Conservation (phyloP, 2,797 vertebrate species). For the Liparis tanakae region DNA sequence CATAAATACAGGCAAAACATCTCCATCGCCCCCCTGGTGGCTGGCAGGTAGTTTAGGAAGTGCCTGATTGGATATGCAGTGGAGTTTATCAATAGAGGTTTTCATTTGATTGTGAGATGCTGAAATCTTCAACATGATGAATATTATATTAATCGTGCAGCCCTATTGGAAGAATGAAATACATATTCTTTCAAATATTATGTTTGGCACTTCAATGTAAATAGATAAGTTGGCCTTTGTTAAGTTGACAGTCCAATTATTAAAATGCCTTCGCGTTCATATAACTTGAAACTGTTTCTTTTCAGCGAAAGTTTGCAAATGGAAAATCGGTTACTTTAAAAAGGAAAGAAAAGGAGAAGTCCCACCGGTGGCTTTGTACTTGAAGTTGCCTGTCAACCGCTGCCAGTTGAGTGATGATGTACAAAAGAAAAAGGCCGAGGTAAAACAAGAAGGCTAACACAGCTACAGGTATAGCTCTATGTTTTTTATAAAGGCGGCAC, state of each 20-base stretch:
- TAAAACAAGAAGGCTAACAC: conserved; percentile 8
- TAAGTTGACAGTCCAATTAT: conserved; percentile 11
- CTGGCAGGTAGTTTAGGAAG: neutral
- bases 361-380: neutral
- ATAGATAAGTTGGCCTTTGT: neutral
- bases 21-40: too few relatives aligned
- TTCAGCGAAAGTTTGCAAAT: conserved; percentile 6
- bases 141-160: neutral
- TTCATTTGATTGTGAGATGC: neutral
- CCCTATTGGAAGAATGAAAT: neutral
- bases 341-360: neutral
- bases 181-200: neutral
- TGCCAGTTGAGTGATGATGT: conserved; percentile 20
- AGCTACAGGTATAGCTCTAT: conserved; percentile 2
- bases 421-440: neutral
- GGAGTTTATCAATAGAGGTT: neutral
- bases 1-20: too few relatives aligned
- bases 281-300: neutral
- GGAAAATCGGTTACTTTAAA: neutral
- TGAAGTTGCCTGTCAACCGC: conserved; percentile 7
- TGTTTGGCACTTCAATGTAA: neutral
- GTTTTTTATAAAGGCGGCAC: neutral
- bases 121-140: neutral
- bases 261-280: neutral
- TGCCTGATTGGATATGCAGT: neutral